Evolutionary conservation across 2,888 invertebrate genomes (phyloP).

Genomic region (Eupithecia dodoneata): DNA sequence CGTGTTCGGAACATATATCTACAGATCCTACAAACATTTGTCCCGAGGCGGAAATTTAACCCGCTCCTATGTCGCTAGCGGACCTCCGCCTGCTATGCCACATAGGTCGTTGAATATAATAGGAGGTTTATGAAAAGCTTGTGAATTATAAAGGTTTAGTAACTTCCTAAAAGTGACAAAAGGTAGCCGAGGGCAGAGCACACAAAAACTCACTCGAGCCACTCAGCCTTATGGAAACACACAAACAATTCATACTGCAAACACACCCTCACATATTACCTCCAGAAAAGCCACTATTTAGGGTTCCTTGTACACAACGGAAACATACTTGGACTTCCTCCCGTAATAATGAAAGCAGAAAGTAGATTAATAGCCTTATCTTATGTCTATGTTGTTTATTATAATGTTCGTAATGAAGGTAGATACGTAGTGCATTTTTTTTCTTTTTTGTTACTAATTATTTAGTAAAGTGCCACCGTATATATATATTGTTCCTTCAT

Average conservation of each 20-base stretch:
- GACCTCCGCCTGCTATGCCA: background rate
- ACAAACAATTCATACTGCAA: constrained; percentile 25
- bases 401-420: no score
- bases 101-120: background rate
- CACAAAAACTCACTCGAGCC: constrained; percentile 7
- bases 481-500: no score
- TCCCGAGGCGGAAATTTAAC: no score
- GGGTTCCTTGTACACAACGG: background rate
- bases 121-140: background rate
- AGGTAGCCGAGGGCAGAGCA: constrained; percentile 15
- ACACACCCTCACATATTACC: constrained; percentile 19
- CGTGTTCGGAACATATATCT: no score
- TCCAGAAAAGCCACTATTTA: constrained; percentile 12
- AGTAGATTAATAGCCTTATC: no score
- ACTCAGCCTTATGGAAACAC: constrained; percentile 19
- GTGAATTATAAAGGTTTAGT: background rate
- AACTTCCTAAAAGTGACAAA: background rate
- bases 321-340: background rate
- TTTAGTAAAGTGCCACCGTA: no score
- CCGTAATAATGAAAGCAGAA: no score
- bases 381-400: no score
- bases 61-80: no score
- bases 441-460: no score
- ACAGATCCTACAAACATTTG: no score
- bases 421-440: no score